Evolutionary conservation across 1,140 invertebrate genomes (phyloP).

Genomic region (Nautilus pompilius): DNA sequence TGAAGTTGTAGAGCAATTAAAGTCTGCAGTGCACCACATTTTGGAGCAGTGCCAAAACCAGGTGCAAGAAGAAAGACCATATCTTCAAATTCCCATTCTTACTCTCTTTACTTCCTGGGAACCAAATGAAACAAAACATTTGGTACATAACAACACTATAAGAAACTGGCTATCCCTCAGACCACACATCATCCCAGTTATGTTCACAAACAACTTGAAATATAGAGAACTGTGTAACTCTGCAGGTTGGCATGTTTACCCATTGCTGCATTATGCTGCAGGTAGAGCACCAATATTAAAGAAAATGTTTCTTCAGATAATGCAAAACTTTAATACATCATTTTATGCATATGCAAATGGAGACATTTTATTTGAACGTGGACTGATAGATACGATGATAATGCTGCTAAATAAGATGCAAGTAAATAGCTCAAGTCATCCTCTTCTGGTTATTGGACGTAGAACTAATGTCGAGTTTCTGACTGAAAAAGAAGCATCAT

Average conservation of each 20-base stretch:
- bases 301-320: constrained; percentile 17
- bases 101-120: constrained; percentile 20
- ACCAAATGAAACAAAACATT: constrained; percentile 11
- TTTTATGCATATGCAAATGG: constrained; percentile 23
- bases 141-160: constrained; percentile 21
- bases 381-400: constrained; percentile 10
- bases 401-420: constrained; percentile 2
- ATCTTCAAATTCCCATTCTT: neutral
- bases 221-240: neutral
- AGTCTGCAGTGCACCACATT: neutral
- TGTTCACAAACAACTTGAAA: constrained; percentile 16
- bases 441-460: constrained; percentile 15
- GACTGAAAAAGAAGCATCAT: constrained; percentile 8
- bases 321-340: constrained; percentile 9
- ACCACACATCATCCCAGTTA: constrained; percentile 14
- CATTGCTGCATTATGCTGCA: constrained; percentile 6
- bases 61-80: neutral
- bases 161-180: constrained; percentile 15
- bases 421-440: neutral
- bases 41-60: neutral
- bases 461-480: constrained; percentile 20
- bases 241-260: constrained; percentile 14
- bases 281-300: constrained; percentile 17
- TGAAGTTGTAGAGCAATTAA: neutral
- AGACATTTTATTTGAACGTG: constrained; percentile 23